Evolutionary conservation across 2,113 vertebrate genomes (phyloP), one percentile per base, ranked within the genome.

Genomic region (Tor tambroides): DNA sequence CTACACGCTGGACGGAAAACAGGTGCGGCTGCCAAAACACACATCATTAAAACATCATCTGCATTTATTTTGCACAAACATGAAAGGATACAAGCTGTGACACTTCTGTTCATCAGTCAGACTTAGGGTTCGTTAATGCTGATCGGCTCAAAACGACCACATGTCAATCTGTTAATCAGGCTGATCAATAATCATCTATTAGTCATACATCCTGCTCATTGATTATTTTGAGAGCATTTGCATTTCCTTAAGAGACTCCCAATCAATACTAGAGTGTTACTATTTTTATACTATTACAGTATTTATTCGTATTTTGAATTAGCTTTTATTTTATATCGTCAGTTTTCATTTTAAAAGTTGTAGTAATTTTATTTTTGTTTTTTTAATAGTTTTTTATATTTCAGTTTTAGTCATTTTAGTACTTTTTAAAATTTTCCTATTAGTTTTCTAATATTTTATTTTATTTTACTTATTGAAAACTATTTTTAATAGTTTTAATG

Each of bases 1-100:
- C 59, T 97, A 96, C 90, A 97, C 97, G 0, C 92, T 97, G 91
- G 96, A 97, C 30, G 97, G 97, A 49, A 97, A 97, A 86, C 97
- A 96, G 96, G 97, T 97, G 93, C 32, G 2, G 15, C 51, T 54
- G 14, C 6, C 28, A 15, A 61, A n/a, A 67, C 0, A 30, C 14
- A 9, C 65, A 3, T 5, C 28, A 35, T 9, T 0, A n/a, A 38
- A 14, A 51, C 2, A 5, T 4, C 4, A 49, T 4, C 12, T 41
- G 4, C 9, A 35, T 72, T 21, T 8, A 30, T 32, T 30, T 69
- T 14, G 6, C 65, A 32, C 65, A 69, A 59, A n/a, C 56, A 59
- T 9, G 9, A 59, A 28, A 30, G 61, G 46, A 49, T 49, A 15
- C 15, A 17, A 51, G 14, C 26, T 15, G 5, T 2, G 17, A 67